These are phyloP conservation scores for Nomada ruficornis DNA, from an alignment of 2,888 invertebrate species.

Conservation along the genomic window DNA sequence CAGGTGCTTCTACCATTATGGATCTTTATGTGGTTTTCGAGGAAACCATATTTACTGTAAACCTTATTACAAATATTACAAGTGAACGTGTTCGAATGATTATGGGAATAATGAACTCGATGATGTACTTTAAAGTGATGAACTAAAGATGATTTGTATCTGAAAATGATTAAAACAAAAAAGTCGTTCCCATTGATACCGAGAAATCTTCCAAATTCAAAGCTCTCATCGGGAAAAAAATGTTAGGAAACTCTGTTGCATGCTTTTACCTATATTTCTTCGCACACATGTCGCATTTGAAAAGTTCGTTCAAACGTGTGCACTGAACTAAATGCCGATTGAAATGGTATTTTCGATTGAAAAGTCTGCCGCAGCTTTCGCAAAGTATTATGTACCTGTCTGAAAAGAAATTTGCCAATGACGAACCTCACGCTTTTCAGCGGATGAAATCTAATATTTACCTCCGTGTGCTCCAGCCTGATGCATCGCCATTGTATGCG, in stretches of 20 bases:
- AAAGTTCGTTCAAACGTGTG: conserved; percentile 37
- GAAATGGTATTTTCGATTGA: conserved; percentile 54
- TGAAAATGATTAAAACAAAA: conserved; percentile 40
- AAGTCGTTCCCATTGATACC: not conserved
- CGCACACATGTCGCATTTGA: conserved; percentile 50
- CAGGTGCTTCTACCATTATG: conserved; percentile 32
- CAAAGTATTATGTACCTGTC: conserved; percentile 58
- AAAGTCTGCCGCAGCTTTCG: conserved; percentile 58
- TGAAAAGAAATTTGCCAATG: conserved; percentile 40
- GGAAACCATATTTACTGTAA: conserved; percentile 56
- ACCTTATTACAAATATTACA: conserved; percentile 58
- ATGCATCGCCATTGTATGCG: conserved; percentile 51
- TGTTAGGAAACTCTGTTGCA: not conserved
- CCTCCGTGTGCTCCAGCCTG: conserved; percentile 52
- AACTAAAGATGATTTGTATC: conserved; percentile 60
- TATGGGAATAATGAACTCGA: not conserved
- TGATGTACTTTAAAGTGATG: conserved; percentile 55
- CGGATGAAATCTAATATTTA: conserved; percentile 22
- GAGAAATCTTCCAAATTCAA: not conserved
- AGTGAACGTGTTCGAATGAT: conserved; percentile 16
- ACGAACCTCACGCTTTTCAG: not conserved
- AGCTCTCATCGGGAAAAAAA: not conserved
- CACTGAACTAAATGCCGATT: conserved; percentile 60
- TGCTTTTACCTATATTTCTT: conserved; percentile 62
- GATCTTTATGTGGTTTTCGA: conserved; percentile 50